Conservation (phyloP, 2,888 invertebrate genomes). For the Ichneumoninae sp. region DNA sequence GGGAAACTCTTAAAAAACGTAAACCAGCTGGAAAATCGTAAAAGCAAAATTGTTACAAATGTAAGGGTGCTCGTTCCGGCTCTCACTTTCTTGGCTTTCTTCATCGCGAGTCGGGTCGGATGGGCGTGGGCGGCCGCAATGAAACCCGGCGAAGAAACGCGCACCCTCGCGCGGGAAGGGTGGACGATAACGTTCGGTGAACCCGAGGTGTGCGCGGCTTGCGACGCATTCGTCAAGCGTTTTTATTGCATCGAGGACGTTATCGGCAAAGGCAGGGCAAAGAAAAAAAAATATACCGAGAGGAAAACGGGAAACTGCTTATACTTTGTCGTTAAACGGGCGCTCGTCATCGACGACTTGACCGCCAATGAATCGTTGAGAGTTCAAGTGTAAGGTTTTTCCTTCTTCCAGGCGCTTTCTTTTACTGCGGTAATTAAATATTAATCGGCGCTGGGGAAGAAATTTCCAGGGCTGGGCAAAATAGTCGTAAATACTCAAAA, state of each 20-base stretch:
- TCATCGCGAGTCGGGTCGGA: slow-evolving; percentile 16
- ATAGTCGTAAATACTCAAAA: too few relatives aligned
- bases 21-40: slow-evolving; percentile 81
- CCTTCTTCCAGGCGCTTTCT: not conserved
- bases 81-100: slow-evolving; percentile 45
- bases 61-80: slow-evolving; percentile 64
- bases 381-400: slow-evolving; percentile 20
- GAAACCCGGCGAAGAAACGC: not conserved
- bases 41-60: slow-evolving; percentile 76
- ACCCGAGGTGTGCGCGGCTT: slow-evolving; percentile 20
- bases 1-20: slow-evolving; percentile 73
- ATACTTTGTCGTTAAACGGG: slow-evolving; percentile 60
- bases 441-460: not conserved
- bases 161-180: slow-evolving; percentile 20
- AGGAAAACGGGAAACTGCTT: slow-evolving; percentile 20
- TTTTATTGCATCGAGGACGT: slow-evolving; percentile 71
- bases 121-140: slow-evolving; percentile 45
- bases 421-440: slow-evolving; percentile 13
- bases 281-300: slow-evolving; percentile 12
- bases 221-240: slow-evolving; percentile 70
- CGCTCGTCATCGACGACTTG: slow-evolving; percentile 41
- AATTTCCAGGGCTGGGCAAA: not conserved
- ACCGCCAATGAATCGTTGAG: slow-evolving; percentile 31
- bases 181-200: slow-evolving; percentile 41
- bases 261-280: slow-evolving; percentile 53